Percentiles rank a stretch among this genome's conserved stretches.
These are phyloP conservation scores for honey bee (Apis mellifera) DNA, from an alignment of 1,140 invertebrate species.

Conservation along the genomic window DNA sequence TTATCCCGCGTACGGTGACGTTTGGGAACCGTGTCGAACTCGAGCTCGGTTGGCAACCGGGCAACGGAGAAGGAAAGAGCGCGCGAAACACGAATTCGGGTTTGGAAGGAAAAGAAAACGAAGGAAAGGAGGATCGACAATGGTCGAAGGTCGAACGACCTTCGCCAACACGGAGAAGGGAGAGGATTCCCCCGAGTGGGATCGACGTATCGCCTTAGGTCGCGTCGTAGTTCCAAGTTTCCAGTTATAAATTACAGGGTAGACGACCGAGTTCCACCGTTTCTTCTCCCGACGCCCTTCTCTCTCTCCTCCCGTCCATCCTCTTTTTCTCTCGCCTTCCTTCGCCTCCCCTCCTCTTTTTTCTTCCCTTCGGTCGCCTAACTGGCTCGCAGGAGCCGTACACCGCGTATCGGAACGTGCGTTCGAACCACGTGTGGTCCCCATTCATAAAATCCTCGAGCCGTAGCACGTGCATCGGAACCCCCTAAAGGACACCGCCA, in stretches of 20 bases:
- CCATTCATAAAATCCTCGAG: conserved; percentile 66
- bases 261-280: conserved; percentile 67
- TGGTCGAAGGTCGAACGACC: conserved; percentile 65
- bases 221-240: conserved; percentile 68
- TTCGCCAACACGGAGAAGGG: conserved; percentile 56
- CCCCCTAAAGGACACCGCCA: conserved; percentile 39
- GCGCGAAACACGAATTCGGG: neutral
- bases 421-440: conserved; percentile 67
- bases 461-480: conserved; percentile 58
- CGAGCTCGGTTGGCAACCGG: neutral
- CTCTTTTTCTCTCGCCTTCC: conserved; percentile 30
- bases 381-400: conserved; percentile 58
- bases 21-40: conserved; percentile 19
- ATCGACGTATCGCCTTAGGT: conserved; percentile 68
- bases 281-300: conserved; percentile 39
- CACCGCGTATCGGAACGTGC: conserved; percentile 58
- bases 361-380: conserved; percentile 48
- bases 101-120: neutral
- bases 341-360: neutral
- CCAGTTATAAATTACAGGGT: conserved; percentile 70
- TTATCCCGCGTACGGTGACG: conserved; percentile 19
- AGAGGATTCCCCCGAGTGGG: conserved; percentile 61
- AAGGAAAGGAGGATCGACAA: conserved; percentile 45
- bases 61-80: neutral
- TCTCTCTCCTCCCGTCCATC: conserved; percentile 14